Conservation (phyloP, 2,113 vertebrate genomes). For the Stegostoma tigrinum region DNA sequence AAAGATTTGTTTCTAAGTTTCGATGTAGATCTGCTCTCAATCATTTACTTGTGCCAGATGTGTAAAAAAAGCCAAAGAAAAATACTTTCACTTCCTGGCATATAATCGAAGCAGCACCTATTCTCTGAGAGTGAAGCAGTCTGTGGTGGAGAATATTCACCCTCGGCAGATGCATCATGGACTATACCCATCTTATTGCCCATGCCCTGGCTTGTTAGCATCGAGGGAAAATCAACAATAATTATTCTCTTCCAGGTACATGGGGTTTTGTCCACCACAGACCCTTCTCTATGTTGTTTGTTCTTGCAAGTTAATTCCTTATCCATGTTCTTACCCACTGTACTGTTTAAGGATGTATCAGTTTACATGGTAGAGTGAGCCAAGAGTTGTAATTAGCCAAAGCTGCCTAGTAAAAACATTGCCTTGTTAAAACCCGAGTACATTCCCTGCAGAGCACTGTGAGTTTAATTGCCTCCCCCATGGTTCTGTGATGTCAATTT, state of each 20-base stretch:
- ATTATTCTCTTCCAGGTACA: neutral
- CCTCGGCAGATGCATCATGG: neutral
- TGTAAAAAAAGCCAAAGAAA: neutral
- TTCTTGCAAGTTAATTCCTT: neutral
- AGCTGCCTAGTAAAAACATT: neutral
- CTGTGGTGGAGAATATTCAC: neutral
- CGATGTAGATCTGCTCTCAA: neutral
- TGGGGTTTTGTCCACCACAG: neutral
- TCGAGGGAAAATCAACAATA: neutral
- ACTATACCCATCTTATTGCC: neutral
- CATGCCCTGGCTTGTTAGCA: neutral
- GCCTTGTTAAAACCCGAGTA: neutral
- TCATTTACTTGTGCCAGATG: neutral
- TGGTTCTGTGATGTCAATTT: neutral
- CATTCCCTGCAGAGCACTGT: neutral
- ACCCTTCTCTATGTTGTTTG: neutral
- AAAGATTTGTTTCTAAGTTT: neutral
- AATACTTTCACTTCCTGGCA: neutral
- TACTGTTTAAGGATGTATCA: conserved; percentile 1
- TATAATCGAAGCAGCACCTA: neutral
- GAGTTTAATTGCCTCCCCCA: neutral
- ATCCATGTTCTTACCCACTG: neutral
- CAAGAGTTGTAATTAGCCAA: conserved; percentile 17
- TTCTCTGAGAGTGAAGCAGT: neutral
- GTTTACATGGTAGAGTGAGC: conserved; percentile 20